Percentiles rank a stretch among this genome's conserved stretches.
These are phyloP conservation scores for Drepana falcataria DNA, from an alignment of 2,888 invertebrate species.

Conservation along the genomic window DNA sequence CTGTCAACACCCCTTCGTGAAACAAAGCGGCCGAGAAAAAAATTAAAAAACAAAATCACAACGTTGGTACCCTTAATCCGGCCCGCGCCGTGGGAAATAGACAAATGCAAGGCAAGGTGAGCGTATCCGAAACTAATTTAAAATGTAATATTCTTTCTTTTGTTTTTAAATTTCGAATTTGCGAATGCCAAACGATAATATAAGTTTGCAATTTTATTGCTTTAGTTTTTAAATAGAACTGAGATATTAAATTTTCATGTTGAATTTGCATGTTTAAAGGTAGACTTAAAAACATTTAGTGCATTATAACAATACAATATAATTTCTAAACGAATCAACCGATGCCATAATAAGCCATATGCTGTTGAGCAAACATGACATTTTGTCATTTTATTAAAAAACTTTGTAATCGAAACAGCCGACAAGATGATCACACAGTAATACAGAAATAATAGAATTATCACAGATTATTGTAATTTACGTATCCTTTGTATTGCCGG, in stretches of 20 bases:
- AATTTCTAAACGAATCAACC: conserved; percentile 15
- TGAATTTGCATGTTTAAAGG: too few relatives aligned
- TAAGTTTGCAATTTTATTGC: conserved; percentile 2
- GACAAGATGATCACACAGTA: conserved; percentile 72
- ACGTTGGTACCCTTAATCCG: conserved; percentile 64
- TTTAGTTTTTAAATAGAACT: conserved; percentile 5
- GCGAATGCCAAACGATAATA: conserved; percentile 4
- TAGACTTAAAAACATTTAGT: background rate
- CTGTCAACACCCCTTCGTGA: conserved; percentile 78
- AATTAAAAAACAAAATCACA: conserved; percentile 65
- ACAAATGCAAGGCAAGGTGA: conserved; percentile 75
- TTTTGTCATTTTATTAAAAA: conserved; percentile 31
- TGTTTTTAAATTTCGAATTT: conserved; percentile 43
- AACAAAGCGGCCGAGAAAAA: conserved; percentile 67
- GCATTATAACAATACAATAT: background rate
- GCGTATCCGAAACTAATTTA: conserved; percentile 76
- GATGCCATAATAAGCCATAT: conserved; percentile 51
- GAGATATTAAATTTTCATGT: background rate
- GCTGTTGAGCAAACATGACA: conserved; percentile 59
- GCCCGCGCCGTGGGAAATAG: conserved; percentile 69
- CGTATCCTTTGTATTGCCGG: conserved; percentile 71
- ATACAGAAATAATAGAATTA: conserved; percentile 74
- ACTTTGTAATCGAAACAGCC: conserved; percentile 39
- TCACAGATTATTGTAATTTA: conserved; percentile 76
- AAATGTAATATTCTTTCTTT: conserved; percentile 73